Evolutionary conservation across 1,140 invertebrate genomes (phyloP).

Genomic region (Drosophila malerkotliana): DNA sequence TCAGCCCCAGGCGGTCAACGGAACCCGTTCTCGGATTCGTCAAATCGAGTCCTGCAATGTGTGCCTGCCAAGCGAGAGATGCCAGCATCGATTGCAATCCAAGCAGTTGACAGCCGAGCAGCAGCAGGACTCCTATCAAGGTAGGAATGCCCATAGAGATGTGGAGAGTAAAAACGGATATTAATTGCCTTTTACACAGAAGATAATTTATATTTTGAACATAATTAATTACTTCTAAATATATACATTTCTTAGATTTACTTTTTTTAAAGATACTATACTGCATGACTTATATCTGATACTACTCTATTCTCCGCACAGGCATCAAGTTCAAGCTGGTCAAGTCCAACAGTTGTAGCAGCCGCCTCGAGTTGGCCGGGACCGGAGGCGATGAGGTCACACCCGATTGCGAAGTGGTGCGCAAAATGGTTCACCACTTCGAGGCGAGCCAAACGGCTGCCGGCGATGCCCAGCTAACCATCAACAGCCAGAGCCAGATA

Average conservation of each 20-base stretch:
- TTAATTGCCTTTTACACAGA: not conserved
- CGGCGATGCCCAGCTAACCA: conserved; percentile 53
- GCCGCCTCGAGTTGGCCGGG: conserved; percentile 89
- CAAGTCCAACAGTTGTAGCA: conserved; percentile 93
- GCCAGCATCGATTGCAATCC: conserved; percentile 49
- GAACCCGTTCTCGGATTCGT: conserved; percentile 59
- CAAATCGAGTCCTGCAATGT: conserved; percentile 72
- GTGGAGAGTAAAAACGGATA: not conserved
- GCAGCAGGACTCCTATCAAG: conserved; percentile 68
- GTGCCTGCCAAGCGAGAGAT: conserved; percentile 53
- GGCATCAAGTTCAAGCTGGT: conserved; percentile 91
- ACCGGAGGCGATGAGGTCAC: conserved; percentile 84
- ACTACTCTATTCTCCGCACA: conserved; percentile 28
- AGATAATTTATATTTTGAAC: not conserved
- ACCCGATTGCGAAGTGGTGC: conserved; percentile 67
- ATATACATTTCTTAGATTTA: not conserved
- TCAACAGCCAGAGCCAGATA: conserved; percentile 63
- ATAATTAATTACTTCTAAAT: not conserved
- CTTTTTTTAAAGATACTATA: not conserved
- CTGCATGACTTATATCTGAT: not conserved
- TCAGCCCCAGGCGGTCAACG: conserved; percentile 36
- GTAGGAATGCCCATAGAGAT: conserved; percentile 16
- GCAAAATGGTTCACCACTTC: conserved; percentile 80
- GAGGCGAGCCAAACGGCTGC: conserved; percentile 52
- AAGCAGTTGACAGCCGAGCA: conserved; percentile 28